Percentiles rank a stretch among this genome's conserved stretches.
Evolutionary conservation across 1,140 invertebrate species (phyloP).

Genomic region (Drosophila funebris): DNA sequence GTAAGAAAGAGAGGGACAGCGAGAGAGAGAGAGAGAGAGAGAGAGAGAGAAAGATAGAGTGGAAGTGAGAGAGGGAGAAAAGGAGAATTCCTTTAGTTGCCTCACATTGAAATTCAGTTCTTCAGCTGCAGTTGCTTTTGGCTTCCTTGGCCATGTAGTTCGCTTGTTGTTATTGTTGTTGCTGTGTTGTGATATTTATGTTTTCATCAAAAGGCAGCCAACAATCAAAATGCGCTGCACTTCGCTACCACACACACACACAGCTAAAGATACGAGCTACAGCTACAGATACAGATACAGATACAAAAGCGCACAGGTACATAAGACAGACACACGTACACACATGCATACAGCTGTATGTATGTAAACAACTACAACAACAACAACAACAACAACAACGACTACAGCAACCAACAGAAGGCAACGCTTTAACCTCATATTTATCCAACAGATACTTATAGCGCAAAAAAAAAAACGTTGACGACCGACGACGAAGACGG

Average conservation of each 20-base stretch:
- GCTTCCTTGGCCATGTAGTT: slow-evolving; percentile 28
- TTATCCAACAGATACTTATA: slow-evolving; percentile 83
- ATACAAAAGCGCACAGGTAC: slow-evolving; percentile 44
- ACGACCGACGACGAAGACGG: slow-evolving; percentile 36
- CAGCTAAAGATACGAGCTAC: slow-evolving; percentile 25
- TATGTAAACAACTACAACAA: slow-evolving; percentile 27
- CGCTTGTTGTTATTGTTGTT: background rate
- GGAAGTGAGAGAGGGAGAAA: background rate
- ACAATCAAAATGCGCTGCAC: slow-evolving; percentile 78
- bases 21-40: slow-evolving; percentile 1
- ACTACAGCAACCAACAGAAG: slow-evolving; percentile 53
- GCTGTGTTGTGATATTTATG: slow-evolving; percentile 72
- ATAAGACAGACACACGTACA: slow-evolving; percentile 30
- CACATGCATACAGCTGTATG: slow-evolving; percentile 16
- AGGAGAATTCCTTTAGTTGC: slow-evolving; percentile 39
- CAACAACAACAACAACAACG: slow-evolving; percentile 1
- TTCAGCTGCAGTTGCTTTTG: slow-evolving; percentile 54
- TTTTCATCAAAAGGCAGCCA: slow-evolving; percentile 80
- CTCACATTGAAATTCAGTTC: slow-evolving; percentile 43
- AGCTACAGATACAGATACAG: slow-evolving; percentile 42
- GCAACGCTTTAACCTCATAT: slow-evolving; percentile 83
- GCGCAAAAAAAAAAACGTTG: slow-evolving; percentile 59
- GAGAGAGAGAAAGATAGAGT: slow-evolving; percentile 11
- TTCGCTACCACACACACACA: slow-evolving; percentile 49
- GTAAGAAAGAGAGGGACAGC: background rate